Base-by-base conservation (phyloP, 2,797 vertebrate genomes). In the Balearica regulorum region DNA sequence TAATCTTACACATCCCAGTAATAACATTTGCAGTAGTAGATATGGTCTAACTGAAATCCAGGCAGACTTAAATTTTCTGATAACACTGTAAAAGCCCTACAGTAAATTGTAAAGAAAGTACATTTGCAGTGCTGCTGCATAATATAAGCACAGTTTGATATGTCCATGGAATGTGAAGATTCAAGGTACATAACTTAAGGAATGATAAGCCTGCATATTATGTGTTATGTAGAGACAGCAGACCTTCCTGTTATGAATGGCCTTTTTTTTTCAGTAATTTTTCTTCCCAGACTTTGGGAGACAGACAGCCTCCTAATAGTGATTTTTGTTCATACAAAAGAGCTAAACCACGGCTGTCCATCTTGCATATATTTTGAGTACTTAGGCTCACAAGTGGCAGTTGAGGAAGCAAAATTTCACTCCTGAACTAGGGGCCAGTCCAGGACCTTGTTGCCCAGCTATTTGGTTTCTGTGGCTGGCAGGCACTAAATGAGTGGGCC, bases 1-100 rank as follows among this genome's bases (percentile, higher is more conserved):
- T 94, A 95, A 86, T 96, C 72, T 92, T 95, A 58, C 44, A 72
- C 86, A 93, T 95, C 54, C 69, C 79, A 84, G 91, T 93, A 95
- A 94, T 95, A 93, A 83, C 31, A 77, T 95, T 96, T 97, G 51
- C 62, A 96, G 93, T 96, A 93, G 87, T 73, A 97, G 95, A 93
- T 93, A 91, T 54, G 37, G 39, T 88, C 87, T 96, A 91, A 90
- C 62, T 94, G 61, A 97, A 97, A 95, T 95, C 80, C 88, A 96
- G 82, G 64, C 54, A 94, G 86, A 77, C 71, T 97, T 93, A 96
- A 85, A 76, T 75, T 87, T 94, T 92, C 89, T 96, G 93, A 95
- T 97, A 97, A 86, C 57, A 70, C 75, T 83, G 66, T 96, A 96
- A 94, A 69, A 96, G 71, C 68, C 82, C 21, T 86, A 64, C 14